Percentiles rank a stretch among this genome's conserved stretches.
Conservation (phyloP, 2,797 vertebrate species). For the Squalus acanthias region DNA sequence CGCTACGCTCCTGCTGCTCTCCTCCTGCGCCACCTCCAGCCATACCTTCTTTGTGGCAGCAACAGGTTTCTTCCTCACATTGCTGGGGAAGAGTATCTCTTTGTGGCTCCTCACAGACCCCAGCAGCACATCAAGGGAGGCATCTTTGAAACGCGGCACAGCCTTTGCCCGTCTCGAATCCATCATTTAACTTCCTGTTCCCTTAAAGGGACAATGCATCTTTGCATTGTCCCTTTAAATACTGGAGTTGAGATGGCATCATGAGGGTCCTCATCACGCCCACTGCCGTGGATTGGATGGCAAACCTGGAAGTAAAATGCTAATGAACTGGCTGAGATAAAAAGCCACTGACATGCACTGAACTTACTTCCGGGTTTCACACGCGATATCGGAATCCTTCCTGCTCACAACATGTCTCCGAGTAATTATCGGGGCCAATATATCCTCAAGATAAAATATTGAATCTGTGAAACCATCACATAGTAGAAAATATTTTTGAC, state of each 20-base stretch:
- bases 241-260: not conserved
- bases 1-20: no score
- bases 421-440: not conserved
- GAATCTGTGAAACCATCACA: not conserved
- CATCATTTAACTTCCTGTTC: not conserved
- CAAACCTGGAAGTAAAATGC: not conserved
- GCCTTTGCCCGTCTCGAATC: not conserved
- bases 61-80: no score
- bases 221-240: not conserved
- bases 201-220: not conserved
- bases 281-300: not conserved
- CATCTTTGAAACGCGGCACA: not conserved
- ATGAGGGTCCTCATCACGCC: not conserved
- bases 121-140: not conserved
- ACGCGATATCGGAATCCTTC: not conserved
- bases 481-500: not conserved
- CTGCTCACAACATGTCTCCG: not conserved
- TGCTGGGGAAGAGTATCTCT: no score
- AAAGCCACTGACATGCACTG: not conserved
- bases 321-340: not conserved
- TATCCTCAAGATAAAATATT: not conserved
- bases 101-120: not conserved
- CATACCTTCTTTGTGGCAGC: no score
- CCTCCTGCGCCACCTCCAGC: no score
- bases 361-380: not conserved